Conservation (phyloP, 2,888 invertebrate species). For the Andrena haemorrhoa region DNA sequence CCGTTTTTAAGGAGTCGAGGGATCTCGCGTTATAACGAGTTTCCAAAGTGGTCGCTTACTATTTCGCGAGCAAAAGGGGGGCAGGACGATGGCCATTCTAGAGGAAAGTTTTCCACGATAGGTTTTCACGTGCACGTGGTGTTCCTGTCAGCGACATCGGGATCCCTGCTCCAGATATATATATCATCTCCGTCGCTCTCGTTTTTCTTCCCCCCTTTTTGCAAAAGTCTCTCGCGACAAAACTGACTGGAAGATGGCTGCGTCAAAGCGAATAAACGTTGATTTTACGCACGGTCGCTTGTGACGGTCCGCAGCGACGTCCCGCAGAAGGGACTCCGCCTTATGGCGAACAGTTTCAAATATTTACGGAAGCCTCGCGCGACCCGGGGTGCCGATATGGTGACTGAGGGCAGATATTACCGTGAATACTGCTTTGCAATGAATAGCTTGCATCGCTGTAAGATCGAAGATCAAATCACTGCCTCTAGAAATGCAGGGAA, state of each 20-base stretch:
- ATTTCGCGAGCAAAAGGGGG: slow-evolving; percentile 24
- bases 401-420: slow-evolving; percentile 7
- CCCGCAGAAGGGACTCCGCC: slow-evolving; percentile 1
- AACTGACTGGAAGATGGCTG: slow-evolving; percentile 40
- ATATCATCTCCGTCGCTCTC: background rate
- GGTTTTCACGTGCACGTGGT: slow-evolving; percentile 47
- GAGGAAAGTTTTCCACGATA: slow-evolving; percentile 46
- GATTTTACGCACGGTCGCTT: slow-evolving; percentile 28
- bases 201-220: background rate
- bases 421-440: background rate
- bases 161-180: slow-evolving; percentile 27
- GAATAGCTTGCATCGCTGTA: too few relatives aligned
- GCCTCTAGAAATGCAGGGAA: too few relatives aligned
- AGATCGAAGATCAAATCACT: too few relatives aligned
- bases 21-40: slow-evolving; percentile 61
- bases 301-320: background rate
- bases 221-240: slow-evolving; percentile 12
- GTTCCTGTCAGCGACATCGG: slow-evolving; percentile 44
- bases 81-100: slow-evolving; percentile 13
- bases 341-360: slow-evolving; percentile 41
- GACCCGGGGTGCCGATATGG: background rate
- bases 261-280: slow-evolving; percentile 45
- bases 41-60: slow-evolving; percentile 35
- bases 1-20: background rate
- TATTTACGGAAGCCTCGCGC: slow-evolving; percentile 28